Evolutionary conservation across 2,888 invertebrate genomes (phyloP).

Genomic region (Leptothorax acervorum): DNA sequence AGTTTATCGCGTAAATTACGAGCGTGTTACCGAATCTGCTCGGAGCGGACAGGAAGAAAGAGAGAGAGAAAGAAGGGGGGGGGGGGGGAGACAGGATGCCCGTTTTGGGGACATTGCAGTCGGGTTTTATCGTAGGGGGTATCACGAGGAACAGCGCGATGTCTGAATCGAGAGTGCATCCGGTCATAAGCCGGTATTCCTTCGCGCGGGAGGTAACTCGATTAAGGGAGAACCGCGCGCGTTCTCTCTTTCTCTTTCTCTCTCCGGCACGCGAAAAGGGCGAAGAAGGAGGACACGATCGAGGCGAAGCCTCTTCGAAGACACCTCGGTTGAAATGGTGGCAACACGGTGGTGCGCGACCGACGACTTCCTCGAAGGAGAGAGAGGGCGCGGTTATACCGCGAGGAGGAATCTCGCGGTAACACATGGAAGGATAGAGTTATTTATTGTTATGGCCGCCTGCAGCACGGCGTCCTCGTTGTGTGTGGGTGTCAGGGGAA

Average conservation of each 20-base stretch:
- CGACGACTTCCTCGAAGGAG: slow-evolving; percentile 69
- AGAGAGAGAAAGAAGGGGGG: background rate
- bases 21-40: slow-evolving; percentile 66
- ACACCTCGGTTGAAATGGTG: slow-evolving; percentile 68
- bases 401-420: slow-evolving; percentile 80
- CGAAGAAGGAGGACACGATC: slow-evolving; percentile 35
- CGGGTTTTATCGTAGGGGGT: slow-evolving; percentile 65
- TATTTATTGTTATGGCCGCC: slow-evolving; percentile 85
- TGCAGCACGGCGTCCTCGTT: slow-evolving; percentile 72
- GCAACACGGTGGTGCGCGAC: slow-evolving; percentile 73
- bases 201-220: slow-evolving; percentile 76
- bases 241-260: slow-evolving; percentile 1
- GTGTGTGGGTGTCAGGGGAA: slow-evolving; percentile 81
- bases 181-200: slow-evolving; percentile 73
- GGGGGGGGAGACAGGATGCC: slow-evolving; percentile 30
- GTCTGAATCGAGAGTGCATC: slow-evolving; percentile 74
- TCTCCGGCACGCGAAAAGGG: background rate
- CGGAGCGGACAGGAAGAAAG: background rate
- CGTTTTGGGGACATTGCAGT: slow-evolving; percentile 45
- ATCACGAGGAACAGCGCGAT: slow-evolving; percentile 49
- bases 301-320: slow-evolving; percentile 54
- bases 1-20: slow-evolving; percentile 62
- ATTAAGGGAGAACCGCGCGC: slow-evolving; percentile 70
- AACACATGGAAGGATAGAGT: slow-evolving; percentile 84
- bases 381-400: slow-evolving; percentile 77